Conservation (phyloP, 2,113 vertebrate species). For the Tor tambroides region DNA sequence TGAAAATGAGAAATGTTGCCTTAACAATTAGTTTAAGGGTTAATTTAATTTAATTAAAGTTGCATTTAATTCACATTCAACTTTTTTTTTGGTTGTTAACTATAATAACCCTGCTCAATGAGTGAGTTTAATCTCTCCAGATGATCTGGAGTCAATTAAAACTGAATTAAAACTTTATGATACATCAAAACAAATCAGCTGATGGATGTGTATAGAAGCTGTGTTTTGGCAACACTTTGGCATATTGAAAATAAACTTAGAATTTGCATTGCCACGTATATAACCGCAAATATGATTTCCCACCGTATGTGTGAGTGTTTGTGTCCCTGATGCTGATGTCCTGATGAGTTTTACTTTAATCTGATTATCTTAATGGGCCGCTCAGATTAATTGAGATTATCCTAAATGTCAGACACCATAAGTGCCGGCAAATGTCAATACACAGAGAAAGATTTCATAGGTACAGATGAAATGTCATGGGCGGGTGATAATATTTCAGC, state of each 20-base stretch:
- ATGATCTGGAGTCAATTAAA: neutral
- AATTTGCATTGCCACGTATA: neutral
- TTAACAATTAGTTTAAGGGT: no score
- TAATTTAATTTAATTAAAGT: no score
- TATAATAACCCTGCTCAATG: no score
- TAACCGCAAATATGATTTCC: neutral
- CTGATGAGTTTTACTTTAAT: constrained; percentile 38
- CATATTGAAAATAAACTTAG: neutral
- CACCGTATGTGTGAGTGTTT: neutral
- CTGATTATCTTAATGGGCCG: constrained; percentile 46
- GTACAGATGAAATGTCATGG: constrained; percentile 35
- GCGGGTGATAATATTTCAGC: constrained; percentile 44
- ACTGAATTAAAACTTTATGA: neutral
- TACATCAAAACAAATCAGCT: neutral
- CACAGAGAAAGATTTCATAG: constrained; percentile 50
- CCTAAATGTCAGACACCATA: constrained; percentile 54
- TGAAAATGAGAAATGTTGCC: no score
- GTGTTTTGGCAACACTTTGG: neutral
- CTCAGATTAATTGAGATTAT: constrained; percentile 56
- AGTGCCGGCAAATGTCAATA: constrained; percentile 55
- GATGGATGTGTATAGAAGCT: neutral
- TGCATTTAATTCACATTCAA: no score
- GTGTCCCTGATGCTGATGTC: neutral
- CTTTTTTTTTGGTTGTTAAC: neutral
- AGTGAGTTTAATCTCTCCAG: neutral